A percentile compares a stretch with the other conserved stretches of the same genome.
Evolutionary conservation across 2,113 vertebrate species (phyloP).

Genomic region (Suncus etruscus): DNA sequence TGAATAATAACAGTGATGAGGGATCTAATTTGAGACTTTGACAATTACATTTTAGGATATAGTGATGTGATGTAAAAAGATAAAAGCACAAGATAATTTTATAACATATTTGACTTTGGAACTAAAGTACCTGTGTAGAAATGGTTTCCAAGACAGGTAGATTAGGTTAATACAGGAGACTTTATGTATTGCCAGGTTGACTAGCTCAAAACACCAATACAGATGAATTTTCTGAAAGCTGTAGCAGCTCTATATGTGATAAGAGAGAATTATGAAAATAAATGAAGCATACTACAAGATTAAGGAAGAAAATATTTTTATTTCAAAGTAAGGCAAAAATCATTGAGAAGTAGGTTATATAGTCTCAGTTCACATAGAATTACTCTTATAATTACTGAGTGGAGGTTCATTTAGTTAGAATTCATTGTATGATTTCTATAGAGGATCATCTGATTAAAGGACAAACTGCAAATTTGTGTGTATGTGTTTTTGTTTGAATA

Average conservation of each 20-base stretch:
- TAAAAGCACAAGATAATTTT: not conserved
- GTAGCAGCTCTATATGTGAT: not conserved
- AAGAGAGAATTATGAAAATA: not conserved
- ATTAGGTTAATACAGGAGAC: not conserved
- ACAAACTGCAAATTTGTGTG: not conserved
- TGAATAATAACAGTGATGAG: not conserved
- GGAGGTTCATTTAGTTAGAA: not conserved
- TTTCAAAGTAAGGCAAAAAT: conserved; percentile 16
- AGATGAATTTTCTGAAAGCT: not conserved
- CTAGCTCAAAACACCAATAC: not conserved
- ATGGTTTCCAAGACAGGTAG: not conserved
- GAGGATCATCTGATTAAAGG: conserved; percentile 16
- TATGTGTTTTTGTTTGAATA: not conserved
- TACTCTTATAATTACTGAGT: not conserved
- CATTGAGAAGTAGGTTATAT: not conserved
- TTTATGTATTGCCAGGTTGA: not conserved
- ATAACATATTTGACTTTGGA: not conserved
- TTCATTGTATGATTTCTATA: not conserved
- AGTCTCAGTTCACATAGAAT: not conserved
- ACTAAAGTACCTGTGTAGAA: not conserved
- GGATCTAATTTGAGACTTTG: not conserved
- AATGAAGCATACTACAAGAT: not conserved
- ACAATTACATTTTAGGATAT: not conserved
- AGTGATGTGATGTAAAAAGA: not conserved
- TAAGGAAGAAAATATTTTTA: not conserved